phyloP scores from a whole-genome alignment of 2,113 vertebrate species.

The Heliornis fulica region DNA sequence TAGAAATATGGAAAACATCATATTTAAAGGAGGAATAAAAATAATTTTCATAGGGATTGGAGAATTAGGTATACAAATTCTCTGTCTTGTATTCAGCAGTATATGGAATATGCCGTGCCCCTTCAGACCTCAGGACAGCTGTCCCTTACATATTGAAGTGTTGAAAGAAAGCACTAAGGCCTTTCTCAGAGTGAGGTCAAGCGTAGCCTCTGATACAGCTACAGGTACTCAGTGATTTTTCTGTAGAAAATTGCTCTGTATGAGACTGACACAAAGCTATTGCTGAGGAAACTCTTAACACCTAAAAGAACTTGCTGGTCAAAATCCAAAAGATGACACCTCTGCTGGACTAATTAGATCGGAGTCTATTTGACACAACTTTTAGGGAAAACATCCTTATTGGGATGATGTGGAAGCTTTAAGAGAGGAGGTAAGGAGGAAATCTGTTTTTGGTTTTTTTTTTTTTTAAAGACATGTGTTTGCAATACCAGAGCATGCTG shows the following conservation, averaged over 20 bases:
- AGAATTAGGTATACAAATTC: not conserved
- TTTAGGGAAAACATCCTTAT: not conserved
- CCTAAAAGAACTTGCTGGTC: not conserved
- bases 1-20: not conserved
- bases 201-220: not conserved
- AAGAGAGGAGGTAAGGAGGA: not conserved
- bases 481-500: not conserved
- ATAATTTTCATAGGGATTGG: not conserved
- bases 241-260: not conserved
- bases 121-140: not conserved
- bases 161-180: not conserved
- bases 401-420: not conserved
- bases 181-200: not conserved
- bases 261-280: not conserved
- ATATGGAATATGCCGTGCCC: not conserved
- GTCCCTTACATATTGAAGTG: not conserved
- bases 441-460: too few species aligned
- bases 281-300: not conserved
- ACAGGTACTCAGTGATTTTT: not conserved
- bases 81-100: not conserved
- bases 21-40: not conserved
- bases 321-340: not conserved
- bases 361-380: not conserved
- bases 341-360: not conserved
- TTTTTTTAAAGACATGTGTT: not conserved